Evolutionary conservation across 2,888 invertebrate species (phyloP), one percentile per base, ranked within the genome.

Genomic region (Nysson spinosus): DNA sequence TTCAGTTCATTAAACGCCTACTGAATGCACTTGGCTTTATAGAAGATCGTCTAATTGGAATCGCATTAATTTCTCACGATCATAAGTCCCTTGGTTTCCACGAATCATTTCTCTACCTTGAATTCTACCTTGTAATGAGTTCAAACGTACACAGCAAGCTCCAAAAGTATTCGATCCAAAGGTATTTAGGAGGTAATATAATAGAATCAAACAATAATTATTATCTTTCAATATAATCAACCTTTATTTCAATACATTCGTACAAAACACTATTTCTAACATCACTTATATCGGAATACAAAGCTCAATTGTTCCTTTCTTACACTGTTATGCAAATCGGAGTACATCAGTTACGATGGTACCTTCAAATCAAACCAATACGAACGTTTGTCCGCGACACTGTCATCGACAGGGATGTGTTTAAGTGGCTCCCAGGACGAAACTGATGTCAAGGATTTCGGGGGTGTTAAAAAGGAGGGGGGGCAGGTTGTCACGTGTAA

Each of bases 21-120:
- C 63, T 67, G 71, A 64, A 68, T 60, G 60, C 54, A 24, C 20
- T 50, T 56, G 35, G 70, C 60, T 66, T 75, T 75, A 72, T 68
- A 46, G 54, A 63, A 65, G 52, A 34, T 52, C 52, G 74, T 66
- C 63, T 79, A 79, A 79, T 79, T 80, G 77, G 75, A 78, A 79
- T 76, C 72, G 72, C 69, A 78, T 79, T 79, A 77, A 76, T 79
- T 77, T 73, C 66, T 70, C 72, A 62, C 65, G 65, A 74, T 74
- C 67, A 51, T 49, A 40, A n/a, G 34, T 46, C 26, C 47, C n/a
- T 52, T 24, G 22, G n/a, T 49, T 50, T 46, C 26, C 12, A 32
- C 12, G 43, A 22, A 28, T 12, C 2, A 7, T 20, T 40, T 30
- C 43, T 17, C 11, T 6, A 14, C 24, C 19, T 43, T 24, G 5